A percentile compares a stretch with the other conserved stretches of the same genome.
Evolutionary conservation across 2,797 vertebrate species (phyloP).

Genomic region (Glossophaga mutica): DNA sequence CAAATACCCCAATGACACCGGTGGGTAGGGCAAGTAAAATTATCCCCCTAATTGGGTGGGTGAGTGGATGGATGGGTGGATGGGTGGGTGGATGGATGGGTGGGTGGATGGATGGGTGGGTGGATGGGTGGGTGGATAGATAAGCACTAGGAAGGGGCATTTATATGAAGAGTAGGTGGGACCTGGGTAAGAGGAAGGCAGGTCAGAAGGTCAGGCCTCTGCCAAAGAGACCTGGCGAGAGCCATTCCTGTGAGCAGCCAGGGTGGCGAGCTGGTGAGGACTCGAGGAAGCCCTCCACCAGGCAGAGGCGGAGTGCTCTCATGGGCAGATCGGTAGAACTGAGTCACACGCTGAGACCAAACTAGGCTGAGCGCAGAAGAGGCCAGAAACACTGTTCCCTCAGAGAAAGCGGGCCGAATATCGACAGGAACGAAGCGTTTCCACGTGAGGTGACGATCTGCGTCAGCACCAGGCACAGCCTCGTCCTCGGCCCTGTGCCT

Average conservation of each 20-base stretch:
- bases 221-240: not conserved
- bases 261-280: not conserved
- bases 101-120: not conserved
- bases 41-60: not conserved
- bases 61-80: fast-evolving
- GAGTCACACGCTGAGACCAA: not conserved
- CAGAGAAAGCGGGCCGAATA: not conserved
- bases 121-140: fast-evolving
- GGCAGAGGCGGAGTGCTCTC: not conserved
- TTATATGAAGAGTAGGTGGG: not conserved
- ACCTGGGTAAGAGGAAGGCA: not conserved
- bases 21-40: not conserved
- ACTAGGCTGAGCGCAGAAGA: not conserved
- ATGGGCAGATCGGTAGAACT: not conserved
- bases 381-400: not conserved
- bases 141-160: not conserved
- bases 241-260: fast-evolving
- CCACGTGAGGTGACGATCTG: not conserved
- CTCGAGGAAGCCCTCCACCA: not conserved
- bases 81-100: not conserved
- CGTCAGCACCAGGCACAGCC: not conserved
- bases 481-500: fast-evolving
- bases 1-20: slow-evolving; percentile 84
- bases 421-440: not conserved
- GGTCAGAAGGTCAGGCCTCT: not conserved